A percentile compares a stretch with the other conserved stretches of the same genome.
Conservation (phyloP, 2,888 invertebrate species). For the Creontiades dilutus region DNA sequence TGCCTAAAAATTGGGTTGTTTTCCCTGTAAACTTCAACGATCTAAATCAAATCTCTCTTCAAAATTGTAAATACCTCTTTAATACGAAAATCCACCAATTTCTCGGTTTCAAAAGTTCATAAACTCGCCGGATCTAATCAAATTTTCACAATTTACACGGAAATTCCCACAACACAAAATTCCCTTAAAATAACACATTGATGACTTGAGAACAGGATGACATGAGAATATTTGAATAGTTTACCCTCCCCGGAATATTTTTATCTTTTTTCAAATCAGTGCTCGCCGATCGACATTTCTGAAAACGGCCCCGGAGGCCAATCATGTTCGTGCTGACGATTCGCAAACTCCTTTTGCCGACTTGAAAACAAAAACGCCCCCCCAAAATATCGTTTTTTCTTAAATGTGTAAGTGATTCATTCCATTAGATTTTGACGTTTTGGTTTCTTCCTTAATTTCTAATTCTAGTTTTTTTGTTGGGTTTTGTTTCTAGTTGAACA, state of each 20-base stretch:
- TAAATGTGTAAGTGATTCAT: slow-evolving; percentile 69
- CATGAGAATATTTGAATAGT: slow-evolving; percentile 24
- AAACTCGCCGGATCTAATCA: no score
- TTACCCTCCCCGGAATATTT: not conserved
- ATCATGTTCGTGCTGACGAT: slow-evolving; percentile 59
- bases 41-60: no score
- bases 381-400: not conserved
- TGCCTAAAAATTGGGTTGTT: no score
- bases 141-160: slow-evolving; percentile 35
- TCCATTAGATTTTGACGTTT: not conserved
- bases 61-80: no score
- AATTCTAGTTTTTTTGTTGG: slow-evolving; percentile 31
- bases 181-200: no score
- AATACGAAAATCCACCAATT: not conserved
- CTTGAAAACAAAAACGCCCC: slow-evolving; percentile 45
- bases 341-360: slow-evolving; percentile 63
- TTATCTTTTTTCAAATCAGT: not conserved
- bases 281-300: not conserved
- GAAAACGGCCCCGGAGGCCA: not conserved
- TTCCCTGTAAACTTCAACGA: no score
- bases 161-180: not conserved
- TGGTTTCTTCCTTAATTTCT: not conserved
- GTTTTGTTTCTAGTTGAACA: slow-evolving; percentile 11
- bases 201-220: slow-evolving; percentile 1
- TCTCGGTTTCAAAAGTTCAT: no score